Percentiles rank a stretch among this genome's conserved stretches.
Conservation (phyloP, 2,113 vertebrate genomes). For the Gambusia holbrooki region DNA sequence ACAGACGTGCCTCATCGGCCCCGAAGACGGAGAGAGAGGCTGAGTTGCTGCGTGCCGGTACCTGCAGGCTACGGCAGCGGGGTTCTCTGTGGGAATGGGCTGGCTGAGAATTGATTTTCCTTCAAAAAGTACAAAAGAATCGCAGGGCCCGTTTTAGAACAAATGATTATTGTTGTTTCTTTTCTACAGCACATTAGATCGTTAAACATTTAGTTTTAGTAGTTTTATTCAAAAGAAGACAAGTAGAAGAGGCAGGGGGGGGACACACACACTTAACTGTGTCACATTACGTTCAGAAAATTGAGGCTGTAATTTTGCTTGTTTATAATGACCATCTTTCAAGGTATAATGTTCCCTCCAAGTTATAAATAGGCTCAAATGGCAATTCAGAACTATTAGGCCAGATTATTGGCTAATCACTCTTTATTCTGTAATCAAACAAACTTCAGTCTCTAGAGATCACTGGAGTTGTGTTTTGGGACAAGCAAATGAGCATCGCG, state of each 20-base stretch:
- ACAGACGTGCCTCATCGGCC: slow-evolving; percentile 18
- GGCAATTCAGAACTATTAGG: neutral
- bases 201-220: slow-evolving; percentile 23
- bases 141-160: slow-evolving; percentile 1
- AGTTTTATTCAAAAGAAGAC: neutral
- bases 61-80: slow-evolving; percentile 9
- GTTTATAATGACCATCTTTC: neutral
- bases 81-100: neutral
- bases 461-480: neutral
- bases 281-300: slow-evolving; percentile 1
- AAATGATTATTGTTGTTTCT: neutral
- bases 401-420: neutral
- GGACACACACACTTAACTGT: slow-evolving; percentile 11
- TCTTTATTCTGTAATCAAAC: too few species aligned
- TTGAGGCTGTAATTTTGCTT: neutral
- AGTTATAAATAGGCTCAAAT: neutral
- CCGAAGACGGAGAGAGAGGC: slow-evolving; percentile 12
- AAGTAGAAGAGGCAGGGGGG: neutral
- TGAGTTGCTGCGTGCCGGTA: neutral
- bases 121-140: neutral
- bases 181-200: neutral
- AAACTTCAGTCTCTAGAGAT: neutral
- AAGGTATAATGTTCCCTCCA: too few species aligned
- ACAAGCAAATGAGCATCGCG: neutral
- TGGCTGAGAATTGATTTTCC: slow-evolving; percentile 4